Percentiles rank a stretch among this genome's conserved stretches.
phyloP scores from a whole-genome alignment of 2,113 vertebrate genomes.

The Haemorhous mexicanus region DNA sequence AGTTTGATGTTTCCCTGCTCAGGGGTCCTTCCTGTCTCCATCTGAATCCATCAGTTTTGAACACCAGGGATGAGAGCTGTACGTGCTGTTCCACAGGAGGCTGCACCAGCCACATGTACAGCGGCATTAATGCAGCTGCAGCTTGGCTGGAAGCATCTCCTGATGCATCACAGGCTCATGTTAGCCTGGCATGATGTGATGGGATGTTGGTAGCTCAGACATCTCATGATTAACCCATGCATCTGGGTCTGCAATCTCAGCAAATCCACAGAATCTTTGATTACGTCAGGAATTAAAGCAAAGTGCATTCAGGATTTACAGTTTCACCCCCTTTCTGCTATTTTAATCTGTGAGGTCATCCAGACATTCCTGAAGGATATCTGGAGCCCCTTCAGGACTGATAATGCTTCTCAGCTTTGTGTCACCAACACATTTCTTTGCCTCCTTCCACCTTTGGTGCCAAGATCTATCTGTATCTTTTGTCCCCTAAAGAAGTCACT shows the following conservation, averaged over 20 bases:
- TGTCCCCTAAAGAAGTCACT: background rate
- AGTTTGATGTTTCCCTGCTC: background rate
- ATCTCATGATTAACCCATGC: background rate
- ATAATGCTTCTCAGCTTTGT: background rate
- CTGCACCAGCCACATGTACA: background rate
- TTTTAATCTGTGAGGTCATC: background rate
- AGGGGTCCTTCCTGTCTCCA: background rate
- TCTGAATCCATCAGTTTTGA: background rate
- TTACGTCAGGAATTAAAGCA: background rate
- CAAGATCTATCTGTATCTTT: background rate
- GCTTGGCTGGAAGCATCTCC: background rate
- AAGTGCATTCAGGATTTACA: background rate
- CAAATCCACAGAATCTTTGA: background rate
- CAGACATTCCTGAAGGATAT: background rate
- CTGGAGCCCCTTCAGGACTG: background rate
- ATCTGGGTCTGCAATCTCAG: background rate
- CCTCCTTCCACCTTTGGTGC: background rate
- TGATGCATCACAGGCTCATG: background rate
- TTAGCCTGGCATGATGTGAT: background rate
- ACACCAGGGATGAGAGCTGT: background rate
- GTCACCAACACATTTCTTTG: background rate
- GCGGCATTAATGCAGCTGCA: background rate
- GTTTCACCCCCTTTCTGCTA: background rate
- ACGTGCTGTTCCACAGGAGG: background rate
- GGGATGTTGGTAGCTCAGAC: background rate